Base-by-base conservation (phyloP, 2,113 vertebrate species). In the Pantherophis guttatus region DNA sequence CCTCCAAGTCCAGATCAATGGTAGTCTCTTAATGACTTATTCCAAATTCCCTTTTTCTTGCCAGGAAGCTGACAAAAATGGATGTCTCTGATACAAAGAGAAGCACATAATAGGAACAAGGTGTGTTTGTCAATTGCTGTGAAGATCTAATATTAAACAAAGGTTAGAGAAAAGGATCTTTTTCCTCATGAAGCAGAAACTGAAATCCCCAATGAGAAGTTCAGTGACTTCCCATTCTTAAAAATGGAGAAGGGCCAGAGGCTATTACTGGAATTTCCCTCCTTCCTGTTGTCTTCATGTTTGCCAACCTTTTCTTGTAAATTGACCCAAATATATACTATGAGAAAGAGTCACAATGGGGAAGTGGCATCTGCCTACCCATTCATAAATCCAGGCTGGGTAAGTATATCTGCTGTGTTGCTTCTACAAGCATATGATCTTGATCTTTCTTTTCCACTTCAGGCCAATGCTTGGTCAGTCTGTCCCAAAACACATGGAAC, bases 161-260 rank as follows among this genome's bases (percentile, higher is more conserved):
- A 94, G 53, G 33, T 88, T 1, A 1, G 57, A 93, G 93, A 91
- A 6, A 26, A 89, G 90, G 24, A 94, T 93, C 91, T 86, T 94
- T 94, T 0, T 2, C 92, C 93, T 93, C 44, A 33, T 2, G 0
- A 0, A 0, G 33, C 92, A 91, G 95, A 96, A 96, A 96, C 93
- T 12, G 94, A 97, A 94, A 97, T 95, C 95, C 93, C 93, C 0
- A 0, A 21, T 85, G 90, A 96, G 96, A 96, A 96, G 95, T 94
- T 59, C 1, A 1, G 0, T 50, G 6, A 94, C 95, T 97, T 97
- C 97, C 96, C 95, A 87, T 96, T 97, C 95, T 94, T 0, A 0
- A 97, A 96, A 97, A 97, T 96, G 94, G 92, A 96, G 96, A 97
- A 97, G 96, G 92, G 89, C 94, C 5, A 0, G 48, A 23, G 95